phyloP scores from a whole-genome alignment of 2,113 vertebrate species.

The Ceratotherium simum region DNA sequence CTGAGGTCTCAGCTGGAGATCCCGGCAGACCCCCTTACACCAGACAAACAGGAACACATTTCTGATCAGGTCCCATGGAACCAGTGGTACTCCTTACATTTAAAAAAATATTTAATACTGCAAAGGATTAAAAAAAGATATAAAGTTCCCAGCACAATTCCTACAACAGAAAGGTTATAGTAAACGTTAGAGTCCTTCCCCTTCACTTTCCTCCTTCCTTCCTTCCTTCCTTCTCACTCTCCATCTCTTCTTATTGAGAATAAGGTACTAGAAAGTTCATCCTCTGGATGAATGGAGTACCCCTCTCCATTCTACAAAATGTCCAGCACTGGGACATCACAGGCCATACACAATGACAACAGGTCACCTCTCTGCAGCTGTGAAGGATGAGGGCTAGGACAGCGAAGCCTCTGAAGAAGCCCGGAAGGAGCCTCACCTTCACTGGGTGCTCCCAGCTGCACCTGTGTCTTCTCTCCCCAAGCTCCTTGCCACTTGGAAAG shows the following conservation, averaged over 20 bases:
- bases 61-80: background rate
- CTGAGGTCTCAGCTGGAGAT: background rate
- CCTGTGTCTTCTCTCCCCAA: background rate
- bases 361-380: background rate
- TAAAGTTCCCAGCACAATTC: background rate
- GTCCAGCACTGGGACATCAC: background rate
- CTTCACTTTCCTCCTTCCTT: too few species aligned
- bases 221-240: background rate
- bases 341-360: accelerated
- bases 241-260: background rate
- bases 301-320: background rate
- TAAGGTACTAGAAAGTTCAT: background rate
- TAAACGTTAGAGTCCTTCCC: background rate
- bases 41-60: background rate
- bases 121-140: background rate
- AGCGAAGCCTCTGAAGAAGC: background rate
- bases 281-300: background rate
- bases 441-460: background rate
- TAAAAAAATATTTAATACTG: slow-evolving; percentile 4
- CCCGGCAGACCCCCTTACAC: background rate
- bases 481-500: background rate
- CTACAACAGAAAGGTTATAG: background rate
- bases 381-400: background rate
- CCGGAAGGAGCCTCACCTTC: slow-evolving; percentile 27
- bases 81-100: background rate